Conservation (phyloP, 2,797 vertebrate species). For the Anguilla megastoma region DNA sequence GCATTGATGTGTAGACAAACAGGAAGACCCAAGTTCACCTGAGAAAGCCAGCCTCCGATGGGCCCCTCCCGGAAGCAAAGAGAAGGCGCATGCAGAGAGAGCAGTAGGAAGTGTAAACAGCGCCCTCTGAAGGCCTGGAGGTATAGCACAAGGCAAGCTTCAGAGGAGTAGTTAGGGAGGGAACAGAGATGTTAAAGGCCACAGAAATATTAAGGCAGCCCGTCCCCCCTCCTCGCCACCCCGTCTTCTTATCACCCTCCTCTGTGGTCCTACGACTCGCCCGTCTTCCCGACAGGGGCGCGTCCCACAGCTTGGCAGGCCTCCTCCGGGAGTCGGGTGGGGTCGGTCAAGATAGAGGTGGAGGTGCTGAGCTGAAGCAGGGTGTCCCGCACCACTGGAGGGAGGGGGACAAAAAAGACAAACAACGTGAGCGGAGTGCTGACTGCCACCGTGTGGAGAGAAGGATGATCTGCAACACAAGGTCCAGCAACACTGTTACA, state of each 20-base stretch:
- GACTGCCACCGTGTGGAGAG: not conserved
- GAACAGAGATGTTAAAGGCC: not conserved
- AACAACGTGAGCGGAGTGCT: not conserved
- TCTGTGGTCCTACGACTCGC: constrained; percentile 65
- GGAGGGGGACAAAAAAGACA: not conserved
- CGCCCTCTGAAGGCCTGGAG: not conserved
- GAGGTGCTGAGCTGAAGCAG: constrained; percentile 87
- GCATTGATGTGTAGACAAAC: no score
- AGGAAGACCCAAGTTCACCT: no score
- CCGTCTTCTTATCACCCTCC: not conserved
- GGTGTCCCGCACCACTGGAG: constrained; percentile 81
- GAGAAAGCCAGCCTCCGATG: not conserved
- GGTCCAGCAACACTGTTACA: not conserved
- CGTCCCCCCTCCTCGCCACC: not conserved
- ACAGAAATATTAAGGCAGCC: not conserved
- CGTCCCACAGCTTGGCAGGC: constrained; percentile 75
- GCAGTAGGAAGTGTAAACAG: not conserved
- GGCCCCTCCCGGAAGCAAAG: not conserved
- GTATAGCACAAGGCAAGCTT: not conserved
- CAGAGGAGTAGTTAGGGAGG: no score
- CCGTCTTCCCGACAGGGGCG: constrained; percentile 52
- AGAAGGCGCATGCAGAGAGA: not conserved
- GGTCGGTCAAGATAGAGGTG: constrained; percentile 87
- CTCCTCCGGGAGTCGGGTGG: constrained; percentile 81
- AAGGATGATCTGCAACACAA: not conserved